A percentile compares a stretch with the other conserved stretches of the same genome.
phyloP scores from a whole-genome alignment of 2,797 vertebrate species.

The Hoplostethus atlanticus region DNA sequence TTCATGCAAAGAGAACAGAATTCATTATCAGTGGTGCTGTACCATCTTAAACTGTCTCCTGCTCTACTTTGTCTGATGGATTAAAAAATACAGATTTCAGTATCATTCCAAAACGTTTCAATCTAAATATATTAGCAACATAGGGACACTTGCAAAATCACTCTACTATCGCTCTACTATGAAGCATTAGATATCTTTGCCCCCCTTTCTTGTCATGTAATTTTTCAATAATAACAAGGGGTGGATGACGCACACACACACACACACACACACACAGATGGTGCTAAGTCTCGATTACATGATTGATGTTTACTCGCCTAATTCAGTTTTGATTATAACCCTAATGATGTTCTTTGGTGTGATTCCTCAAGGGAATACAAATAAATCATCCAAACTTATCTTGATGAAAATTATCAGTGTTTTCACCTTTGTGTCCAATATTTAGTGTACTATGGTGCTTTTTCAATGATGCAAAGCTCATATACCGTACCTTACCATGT shows the following conservation, averaged over 20 bases:
- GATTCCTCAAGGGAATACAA: slow-evolving; percentile 6
- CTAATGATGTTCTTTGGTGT: slow-evolving; percentile 15
- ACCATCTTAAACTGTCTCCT: too few species aligned
- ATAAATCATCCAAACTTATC: not conserved
- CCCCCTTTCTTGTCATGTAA: not conserved
- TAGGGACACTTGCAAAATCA: not conserved
- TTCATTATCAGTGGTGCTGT: not conserved
- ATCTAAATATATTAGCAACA: not conserved
- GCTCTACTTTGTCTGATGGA: slow-evolving; percentile 8
- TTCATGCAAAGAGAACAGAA: slow-evolving; percentile 2
- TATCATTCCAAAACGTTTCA: slow-evolving; percentile 1
- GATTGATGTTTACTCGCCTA: slow-evolving; percentile 20
- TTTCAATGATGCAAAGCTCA: too few species aligned
- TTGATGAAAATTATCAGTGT: not conserved
- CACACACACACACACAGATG: slow-evolving; percentile 7
- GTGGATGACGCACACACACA: not conserved
- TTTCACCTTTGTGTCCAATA: not conserved
- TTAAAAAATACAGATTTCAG: slow-evolving; percentile 9
- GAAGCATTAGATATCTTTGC: not conserved
- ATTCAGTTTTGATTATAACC: slow-evolving; percentile 36
- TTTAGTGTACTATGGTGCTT: not conserved
- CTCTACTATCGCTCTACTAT: too few species aligned
- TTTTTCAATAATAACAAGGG: not conserved
- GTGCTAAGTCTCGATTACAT: slow-evolving; percentile 11
- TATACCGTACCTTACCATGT: too few species aligned